Evolutionary conservation across 2,888 invertebrate species (phyloP), one percentile per base, ranked within the genome.

Genomic region (Bombyx huttoni): DNA sequence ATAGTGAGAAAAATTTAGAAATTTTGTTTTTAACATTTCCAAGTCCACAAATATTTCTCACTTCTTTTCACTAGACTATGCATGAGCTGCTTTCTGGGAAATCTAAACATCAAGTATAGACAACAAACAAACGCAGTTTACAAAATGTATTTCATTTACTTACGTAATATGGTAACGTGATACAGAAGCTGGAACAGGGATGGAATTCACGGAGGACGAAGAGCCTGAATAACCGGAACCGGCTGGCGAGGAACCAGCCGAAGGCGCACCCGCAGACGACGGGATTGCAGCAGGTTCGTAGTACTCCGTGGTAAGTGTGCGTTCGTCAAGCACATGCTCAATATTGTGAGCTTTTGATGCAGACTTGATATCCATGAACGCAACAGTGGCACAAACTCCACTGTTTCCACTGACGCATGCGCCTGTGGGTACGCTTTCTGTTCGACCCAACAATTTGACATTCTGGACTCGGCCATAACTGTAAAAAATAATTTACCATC

Each of bases 391-490:
- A 89, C 94, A 94, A 83, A 93, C 90, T 78, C 93, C 91, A 84
- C 90, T 90, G 84, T 88, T 81, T 71, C 83, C 82, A 63, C 61
- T 61, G 67, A 84, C 85, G 72, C 80, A 86, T 73, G 89, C 83
- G 76, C 75, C 85, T 78, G 83, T 75, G 84, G 73, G 81, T 80
- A 84, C 80, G 81, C 78, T 87, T 78, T 89, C 90, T 77, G 81
- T 81, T 84, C 87, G 83, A 82, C 94, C 92, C 91, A 96, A 91
- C 89, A 97, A 91, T 90, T 96, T 96, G 91, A 96, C 96, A 92
- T 95, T 97, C 91, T 97, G 97, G 90, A 97, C 97, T 91, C 96
- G 96, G 91, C 97, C 97, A 96, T 96, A 97, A 91, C 97, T 97
- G 91, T 53, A 91, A 91, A 73, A 73, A 66, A 72, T 65, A 63